Percentiles rank a stretch among this genome's conserved stretches.
These are phyloP conservation scores for Athripsodes cinereus DNA, from an alignment of 2,888 invertebrate species.

Conservation along the genomic window DNA sequence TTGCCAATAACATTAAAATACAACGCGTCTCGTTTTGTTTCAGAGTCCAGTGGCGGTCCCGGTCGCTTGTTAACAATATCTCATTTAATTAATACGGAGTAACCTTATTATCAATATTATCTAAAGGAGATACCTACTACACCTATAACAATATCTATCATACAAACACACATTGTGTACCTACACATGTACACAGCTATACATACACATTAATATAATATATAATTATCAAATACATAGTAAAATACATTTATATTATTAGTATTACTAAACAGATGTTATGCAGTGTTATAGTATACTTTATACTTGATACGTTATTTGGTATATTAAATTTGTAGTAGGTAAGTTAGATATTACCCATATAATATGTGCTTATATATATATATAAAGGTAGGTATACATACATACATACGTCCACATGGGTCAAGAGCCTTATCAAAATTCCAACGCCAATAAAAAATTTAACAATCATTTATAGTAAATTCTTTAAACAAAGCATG, in stretches of 20 bases:
- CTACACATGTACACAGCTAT: background rate
- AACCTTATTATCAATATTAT: conserved; percentile 21
- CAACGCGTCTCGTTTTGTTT: conserved; percentile 20
- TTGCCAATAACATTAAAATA: background rate
- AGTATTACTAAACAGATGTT: no score
- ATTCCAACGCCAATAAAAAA: background rate
- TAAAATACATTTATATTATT: background rate
- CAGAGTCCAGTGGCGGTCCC: conserved; percentile 24
- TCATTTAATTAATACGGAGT: conserved; percentile 25
- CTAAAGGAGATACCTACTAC: background rate
- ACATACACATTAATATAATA: background rate
- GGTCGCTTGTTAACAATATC: conserved; percentile 25
- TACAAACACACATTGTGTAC: background rate
- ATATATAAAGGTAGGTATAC: no score
- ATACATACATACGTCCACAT: background rate
- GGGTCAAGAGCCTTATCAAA: conserved; percentile 1
- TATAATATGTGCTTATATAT: no score
- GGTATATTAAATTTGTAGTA: no score
- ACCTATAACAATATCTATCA: background rate
- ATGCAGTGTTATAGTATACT: no score
- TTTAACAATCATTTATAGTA: background rate
- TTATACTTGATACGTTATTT: no score
- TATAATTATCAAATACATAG: background rate
- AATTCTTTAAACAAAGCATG: background rate
- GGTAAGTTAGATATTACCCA: no score